A percentile compares a stretch with the other conserved stretches of the same genome.
Conservation (phyloP, 2,888 invertebrate genomes). For the Lepidochitona cinerea region DNA sequence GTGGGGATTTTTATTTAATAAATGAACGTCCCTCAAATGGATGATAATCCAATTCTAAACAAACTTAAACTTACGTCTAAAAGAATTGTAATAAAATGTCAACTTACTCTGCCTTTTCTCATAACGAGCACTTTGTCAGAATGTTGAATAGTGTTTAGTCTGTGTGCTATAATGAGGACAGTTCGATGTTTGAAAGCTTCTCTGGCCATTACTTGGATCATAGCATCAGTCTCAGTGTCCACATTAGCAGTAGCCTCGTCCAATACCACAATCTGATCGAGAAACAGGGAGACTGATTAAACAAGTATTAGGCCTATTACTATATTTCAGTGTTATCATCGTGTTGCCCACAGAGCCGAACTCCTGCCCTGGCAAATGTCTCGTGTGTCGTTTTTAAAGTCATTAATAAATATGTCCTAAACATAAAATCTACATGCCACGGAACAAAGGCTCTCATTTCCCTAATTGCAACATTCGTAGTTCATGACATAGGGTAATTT, state of each 20-base stretch:
- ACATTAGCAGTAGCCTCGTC: constrained; percentile 63
- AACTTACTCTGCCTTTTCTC: constrained; percentile 68
- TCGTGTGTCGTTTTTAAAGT: too few relatives aligned
- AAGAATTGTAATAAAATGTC: background rate
- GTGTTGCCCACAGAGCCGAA: too few relatives aligned
- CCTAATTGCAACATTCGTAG: too few relatives aligned
- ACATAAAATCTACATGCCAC: too few relatives aligned
- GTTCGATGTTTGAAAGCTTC: constrained; percentile 74
- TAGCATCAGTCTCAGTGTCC: constrained; percentile 74
- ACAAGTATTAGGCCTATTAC: too few relatives aligned
- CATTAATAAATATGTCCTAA: too few relatives aligned
- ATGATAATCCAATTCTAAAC: background rate
- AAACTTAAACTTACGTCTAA: background rate
- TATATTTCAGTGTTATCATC: too few relatives aligned
- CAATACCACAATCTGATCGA: constrained; percentile 70
- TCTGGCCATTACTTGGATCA: constrained; percentile 73
- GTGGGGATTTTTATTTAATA: too few relatives aligned
- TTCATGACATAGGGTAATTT: too few relatives aligned
- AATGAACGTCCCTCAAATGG: background rate
- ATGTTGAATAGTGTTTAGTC: constrained; percentile 73
- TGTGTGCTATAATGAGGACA: constrained; percentile 75
- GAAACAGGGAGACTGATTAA: too few relatives aligned
- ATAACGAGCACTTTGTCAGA: constrained; percentile 74
- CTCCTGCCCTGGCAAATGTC: too few relatives aligned
- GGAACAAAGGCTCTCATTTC: too few relatives aligned